Conservation (phyloP, 2,888 invertebrate species). For the Ephialtes manifestator region DNA sequence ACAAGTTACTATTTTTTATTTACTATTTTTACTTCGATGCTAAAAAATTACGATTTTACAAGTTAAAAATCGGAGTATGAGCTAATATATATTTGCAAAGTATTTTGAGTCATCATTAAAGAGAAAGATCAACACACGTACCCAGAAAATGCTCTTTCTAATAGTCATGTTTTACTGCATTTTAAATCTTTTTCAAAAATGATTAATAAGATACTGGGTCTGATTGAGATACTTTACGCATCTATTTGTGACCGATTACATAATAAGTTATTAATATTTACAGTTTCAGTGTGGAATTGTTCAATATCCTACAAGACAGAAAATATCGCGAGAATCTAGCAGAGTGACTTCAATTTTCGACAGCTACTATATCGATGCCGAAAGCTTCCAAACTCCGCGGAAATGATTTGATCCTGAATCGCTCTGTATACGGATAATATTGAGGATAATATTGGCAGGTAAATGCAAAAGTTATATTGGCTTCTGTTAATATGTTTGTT, state of each 20-base stretch:
- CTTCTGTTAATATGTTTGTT: conserved; percentile 59
- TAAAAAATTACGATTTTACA: not conserved
- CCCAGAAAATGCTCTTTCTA: not conserved
- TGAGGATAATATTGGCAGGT: conserved; percentile 39
- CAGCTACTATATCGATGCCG: not conserved
- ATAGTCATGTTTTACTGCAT: not conserved
- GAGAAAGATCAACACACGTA: not conserved
- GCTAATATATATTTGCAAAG: not conserved
- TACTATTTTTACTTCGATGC: not conserved
- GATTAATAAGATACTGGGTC: not conserved
- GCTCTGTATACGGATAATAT: conserved; percentile 32
- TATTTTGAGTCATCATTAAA: not conserved
- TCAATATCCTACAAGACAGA: not conserved
- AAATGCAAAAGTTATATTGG: conserved; percentile 53
- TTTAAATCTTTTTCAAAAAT: not conserved
- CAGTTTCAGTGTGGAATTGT: not conserved
- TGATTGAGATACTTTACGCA: not conserved
- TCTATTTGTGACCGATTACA: not conserved
- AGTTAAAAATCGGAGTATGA: not conserved
- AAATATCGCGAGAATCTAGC: not conserved
- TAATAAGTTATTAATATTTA: not conserved
- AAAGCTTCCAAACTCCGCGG: not conserved
- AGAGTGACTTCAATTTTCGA: not conserved
- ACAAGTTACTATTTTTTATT: too few species aligned
- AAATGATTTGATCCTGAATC: conserved; percentile 52